Evolutionary conservation across 2,888 invertebrate species (phyloP).

Genomic region (Stenotaenia linearis): DNA sequence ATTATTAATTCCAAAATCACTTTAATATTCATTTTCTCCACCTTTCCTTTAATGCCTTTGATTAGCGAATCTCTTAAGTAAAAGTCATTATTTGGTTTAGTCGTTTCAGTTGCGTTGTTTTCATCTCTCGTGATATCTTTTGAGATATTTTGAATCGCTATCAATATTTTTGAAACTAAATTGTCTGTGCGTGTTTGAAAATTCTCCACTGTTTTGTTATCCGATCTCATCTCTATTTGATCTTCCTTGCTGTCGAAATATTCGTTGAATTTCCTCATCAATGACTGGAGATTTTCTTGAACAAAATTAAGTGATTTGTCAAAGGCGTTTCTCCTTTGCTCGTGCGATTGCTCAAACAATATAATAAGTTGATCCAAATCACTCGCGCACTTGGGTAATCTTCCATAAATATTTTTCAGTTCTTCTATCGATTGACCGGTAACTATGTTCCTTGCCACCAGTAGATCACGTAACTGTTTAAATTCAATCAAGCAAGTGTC

Average conservation of each 20-base stretch:
- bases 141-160: slow-evolving; percentile 57
- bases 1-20: background rate
- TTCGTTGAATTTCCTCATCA: slow-evolving; percentile 18
- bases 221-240: no score
- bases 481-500: background rate
- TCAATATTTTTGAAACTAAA: slow-evolving; percentile 51
- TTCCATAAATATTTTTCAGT: background rate
- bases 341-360: slow-evolving; percentile 31
- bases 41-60: background rate
- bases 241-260: slow-evolving; percentile 33
- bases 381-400: background rate
- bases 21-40: slow-evolving; percentile 17
- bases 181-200: slow-evolving; percentile 40
- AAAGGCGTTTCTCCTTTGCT: slow-evolving; percentile 46
- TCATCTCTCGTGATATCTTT: slow-evolving; percentile 49
- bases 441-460: background rate
- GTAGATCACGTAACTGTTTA: background rate
- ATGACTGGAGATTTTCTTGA: background rate
- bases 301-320: slow-evolving; percentile 37
- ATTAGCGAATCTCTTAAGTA: background rate
- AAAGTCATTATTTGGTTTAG: slow-evolving; percentile 37
- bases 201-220: slow-evolving; percentile 45
- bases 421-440: no score
- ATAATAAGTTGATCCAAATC: background rate
- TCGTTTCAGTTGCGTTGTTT: slow-evolving; percentile 38